Base-by-base conservation (phyloP, 1,140 invertebrate genomes). In the Pristionchus pacificus region DNA sequence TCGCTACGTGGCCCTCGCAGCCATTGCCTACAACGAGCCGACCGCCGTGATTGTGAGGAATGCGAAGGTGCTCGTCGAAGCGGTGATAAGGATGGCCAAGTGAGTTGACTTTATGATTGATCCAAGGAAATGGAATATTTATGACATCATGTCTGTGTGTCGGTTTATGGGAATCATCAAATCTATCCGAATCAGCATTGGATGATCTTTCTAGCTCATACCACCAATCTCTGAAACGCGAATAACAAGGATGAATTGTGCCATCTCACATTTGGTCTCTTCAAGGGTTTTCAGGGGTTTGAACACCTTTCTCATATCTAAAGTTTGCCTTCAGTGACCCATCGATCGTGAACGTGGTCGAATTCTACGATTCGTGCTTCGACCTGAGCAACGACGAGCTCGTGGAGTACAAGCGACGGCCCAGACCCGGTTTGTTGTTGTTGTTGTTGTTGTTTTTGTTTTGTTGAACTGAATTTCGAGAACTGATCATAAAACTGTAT, bases 41-140 rank as follows among this genome's bases (percentile, higher is more conserved):
- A 62, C 15, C 38, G 15, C 2, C 0, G 24, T 24, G 2, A 72
- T 73, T 32, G 72, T 73, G 3, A 13, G 19, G 2, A 72, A 73
- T 28, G 71, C 71, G 24, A 74, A 62, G 1, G 30, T 62, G 13
- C 59, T 73, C 1, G 61, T 63, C 15, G 71, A 73, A 30, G 32
- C 55, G 2, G n/a, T 73, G 55, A 67, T 59, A 32, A 70, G 71
- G 6, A 27, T 73, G 15, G 32, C 70, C 3, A 74, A 65, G 62
- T 70, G 3, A 25, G 62, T 19, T 28, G 15, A 57, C 27, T 15
- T 24, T 14, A 6, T 59, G 38, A 6, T 67, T 67, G 6, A 27
- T 68, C 24, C 13, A 32, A 32, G 10, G 38, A 25, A 6, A 13
- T 25, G n/a, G 30, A 68, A 0, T 68, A 19, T 68, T 10, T 0